These are phyloP conservation scores for Chelonoidis abingdonii DNA, from an alignment of 2,113 vertebrate genomes.

Conservation along the genomic window DNA sequence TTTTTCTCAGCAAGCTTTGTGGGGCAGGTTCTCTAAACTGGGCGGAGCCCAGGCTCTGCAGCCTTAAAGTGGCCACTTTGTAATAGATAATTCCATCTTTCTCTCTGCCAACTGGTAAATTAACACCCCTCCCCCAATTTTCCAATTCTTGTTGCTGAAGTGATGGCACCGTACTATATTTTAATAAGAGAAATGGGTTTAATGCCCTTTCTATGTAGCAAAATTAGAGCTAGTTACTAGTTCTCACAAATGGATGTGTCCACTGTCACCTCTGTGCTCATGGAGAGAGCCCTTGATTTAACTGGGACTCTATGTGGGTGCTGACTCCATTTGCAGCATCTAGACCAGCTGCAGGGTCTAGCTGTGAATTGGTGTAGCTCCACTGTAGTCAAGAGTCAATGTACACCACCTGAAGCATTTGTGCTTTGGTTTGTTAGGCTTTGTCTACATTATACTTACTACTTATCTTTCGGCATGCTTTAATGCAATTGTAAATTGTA, in stretches of 20 bases:
- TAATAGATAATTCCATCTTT: constrained; percentile 11
- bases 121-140: not conserved
- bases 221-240: not conserved
- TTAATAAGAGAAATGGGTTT: not conserved
- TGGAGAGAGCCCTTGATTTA: not conserved
- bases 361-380: not conserved
- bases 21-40: not conserved
- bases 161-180: not conserved
- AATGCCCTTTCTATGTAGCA: not conserved
- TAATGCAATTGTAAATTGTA: not conserved
- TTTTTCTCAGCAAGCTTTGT: not conserved
- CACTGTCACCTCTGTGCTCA: not conserved
- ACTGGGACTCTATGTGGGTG: not conserved
- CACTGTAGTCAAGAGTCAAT: not conserved
- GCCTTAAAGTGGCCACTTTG: not conserved
- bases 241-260: not conserved
- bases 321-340: not conserved
- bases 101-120: not conserved
- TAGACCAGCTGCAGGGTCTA: not conserved
- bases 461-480: not conserved
- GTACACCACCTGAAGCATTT: not conserved
- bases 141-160: constrained; percentile 29
- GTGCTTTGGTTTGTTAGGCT: not conserved
- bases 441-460: not conserved
- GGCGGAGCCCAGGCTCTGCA: not conserved